Conservation (phyloP, 2,888 invertebrate genomes). For the Agapostemon virescens region DNA sequence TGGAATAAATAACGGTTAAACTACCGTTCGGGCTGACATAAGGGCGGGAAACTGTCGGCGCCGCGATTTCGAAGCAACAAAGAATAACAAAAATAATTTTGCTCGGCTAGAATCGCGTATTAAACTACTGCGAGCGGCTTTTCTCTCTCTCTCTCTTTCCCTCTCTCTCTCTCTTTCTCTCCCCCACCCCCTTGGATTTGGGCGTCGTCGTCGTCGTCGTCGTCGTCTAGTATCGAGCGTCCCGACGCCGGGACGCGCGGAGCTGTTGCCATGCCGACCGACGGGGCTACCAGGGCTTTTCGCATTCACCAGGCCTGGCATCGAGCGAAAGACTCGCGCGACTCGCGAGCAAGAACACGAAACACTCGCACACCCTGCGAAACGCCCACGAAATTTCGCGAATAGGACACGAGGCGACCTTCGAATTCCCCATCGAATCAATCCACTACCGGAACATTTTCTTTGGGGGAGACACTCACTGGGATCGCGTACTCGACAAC, state of each 20-base stretch:
- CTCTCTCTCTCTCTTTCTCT: not conserved
- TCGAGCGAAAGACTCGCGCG: slow-evolving; percentile 52
- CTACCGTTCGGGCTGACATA: too few relatives aligned
- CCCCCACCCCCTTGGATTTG: slow-evolving; percentile 58
- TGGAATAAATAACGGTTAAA: too few relatives aligned
- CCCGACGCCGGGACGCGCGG: slow-evolving; percentile 79
- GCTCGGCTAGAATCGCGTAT: slow-evolving; percentile 1
- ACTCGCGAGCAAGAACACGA: slow-evolving; percentile 59
- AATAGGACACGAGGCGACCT: not conserved
- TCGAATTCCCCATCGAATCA: not conserved
- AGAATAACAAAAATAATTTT: not conserved
- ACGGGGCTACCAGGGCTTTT: slow-evolving; percentile 76
- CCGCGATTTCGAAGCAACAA: too few relatives aligned
- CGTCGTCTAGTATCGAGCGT: slow-evolving; percentile 79
- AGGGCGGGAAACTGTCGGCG: too few relatives aligned
- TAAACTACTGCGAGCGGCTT: not conserved
- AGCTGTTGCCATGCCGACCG: slow-evolving; percentile 80
- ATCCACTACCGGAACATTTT: not conserved
- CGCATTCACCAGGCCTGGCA: slow-evolving; percentile 60
- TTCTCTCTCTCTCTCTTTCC: not conserved
- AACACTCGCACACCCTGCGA: not conserved
- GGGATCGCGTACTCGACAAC: too few relatives aligned
- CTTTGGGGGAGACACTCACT: too few relatives aligned
- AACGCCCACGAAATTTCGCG: not conserved
- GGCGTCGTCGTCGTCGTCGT: slow-evolving; percentile 60